Conservation (phyloP, 2,888 invertebrate species). For the Tipula unca region DNA sequence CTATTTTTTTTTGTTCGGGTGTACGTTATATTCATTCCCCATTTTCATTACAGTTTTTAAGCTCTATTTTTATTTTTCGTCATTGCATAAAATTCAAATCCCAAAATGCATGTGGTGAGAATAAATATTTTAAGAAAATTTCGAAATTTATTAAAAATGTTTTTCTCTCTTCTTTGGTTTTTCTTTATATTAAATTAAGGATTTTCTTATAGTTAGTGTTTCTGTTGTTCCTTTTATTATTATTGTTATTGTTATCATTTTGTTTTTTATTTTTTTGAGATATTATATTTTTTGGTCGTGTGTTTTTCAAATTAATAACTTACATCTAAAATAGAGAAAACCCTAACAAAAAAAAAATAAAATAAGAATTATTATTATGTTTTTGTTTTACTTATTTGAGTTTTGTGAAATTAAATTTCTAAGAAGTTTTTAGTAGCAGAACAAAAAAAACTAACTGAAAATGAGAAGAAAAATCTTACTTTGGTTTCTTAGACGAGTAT, state of each 20-base stretch:
- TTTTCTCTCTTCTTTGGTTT: neutral
- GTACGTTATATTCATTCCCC: neutral
- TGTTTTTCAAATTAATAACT: neutral
- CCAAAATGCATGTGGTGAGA: constrained; percentile 18
- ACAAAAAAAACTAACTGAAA: neutral
- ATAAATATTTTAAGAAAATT: constrained; percentile 15
- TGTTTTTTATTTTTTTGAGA: neutral
- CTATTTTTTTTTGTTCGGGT: neutral
- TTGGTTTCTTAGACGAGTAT: neutral
- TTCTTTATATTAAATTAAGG: neutral
- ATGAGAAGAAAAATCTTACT: neutral
- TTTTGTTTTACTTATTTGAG: neutral
- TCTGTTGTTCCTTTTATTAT: neutral
- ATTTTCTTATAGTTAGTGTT: neutral
- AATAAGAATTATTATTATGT: neutral
- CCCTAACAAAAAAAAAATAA: neutral
- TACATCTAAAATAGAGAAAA: neutral
- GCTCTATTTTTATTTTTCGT: constrained; percentile 1
- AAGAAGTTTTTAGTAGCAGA: neutral
- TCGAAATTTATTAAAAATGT: neutral
- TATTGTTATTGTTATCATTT: neutral
- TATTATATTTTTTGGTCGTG: neutral
- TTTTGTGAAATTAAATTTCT: neutral
- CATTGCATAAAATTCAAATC: constrained; percentile 18
- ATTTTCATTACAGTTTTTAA: neutral